A percentile compares a stretch with the other conserved stretches of the same genome.
phyloP scores from a whole-genome alignment of 92 coral and sea anemone genomes.

The Phenganax stokvisi region DNA sequence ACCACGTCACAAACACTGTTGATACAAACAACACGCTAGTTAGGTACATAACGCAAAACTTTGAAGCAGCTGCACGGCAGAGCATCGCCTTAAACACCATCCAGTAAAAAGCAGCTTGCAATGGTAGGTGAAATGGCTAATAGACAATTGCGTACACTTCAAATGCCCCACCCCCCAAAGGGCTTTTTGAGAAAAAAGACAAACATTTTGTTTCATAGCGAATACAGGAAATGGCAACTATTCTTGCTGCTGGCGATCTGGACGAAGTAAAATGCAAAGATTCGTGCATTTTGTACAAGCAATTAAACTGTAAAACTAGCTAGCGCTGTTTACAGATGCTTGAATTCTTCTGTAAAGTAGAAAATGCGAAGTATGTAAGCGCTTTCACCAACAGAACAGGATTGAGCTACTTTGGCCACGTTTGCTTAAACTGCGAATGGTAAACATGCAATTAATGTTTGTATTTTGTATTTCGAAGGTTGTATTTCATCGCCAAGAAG shows the following conservation, averaged over 20 bases:
- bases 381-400: neutral
- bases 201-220: constrained; percentile 7
- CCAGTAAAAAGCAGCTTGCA: neutral
- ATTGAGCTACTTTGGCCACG: neutral
- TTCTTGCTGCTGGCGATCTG: neutral
- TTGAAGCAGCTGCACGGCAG: neutral
- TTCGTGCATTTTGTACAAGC: neutral
- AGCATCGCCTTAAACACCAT: neutral
- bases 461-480: neutral
- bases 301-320: neutral
- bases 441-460: neutral
- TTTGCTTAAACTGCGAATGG: neutral
- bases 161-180: constrained; percentile 29
- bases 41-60: neutral
- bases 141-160: constrained; percentile 28
- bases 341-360: constrained; percentile 29
- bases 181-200: neutral
- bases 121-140: neutral
- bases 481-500: neutral
- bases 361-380: neutral
- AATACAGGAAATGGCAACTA: neutral
- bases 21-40: neutral
- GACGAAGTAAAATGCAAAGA: neutral
- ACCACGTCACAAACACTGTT: neutral
- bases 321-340: constrained; percentile 11